phyloP scores from a whole-genome alignment of 2,888 invertebrate genomes.

The Molanna angustata region DNA sequence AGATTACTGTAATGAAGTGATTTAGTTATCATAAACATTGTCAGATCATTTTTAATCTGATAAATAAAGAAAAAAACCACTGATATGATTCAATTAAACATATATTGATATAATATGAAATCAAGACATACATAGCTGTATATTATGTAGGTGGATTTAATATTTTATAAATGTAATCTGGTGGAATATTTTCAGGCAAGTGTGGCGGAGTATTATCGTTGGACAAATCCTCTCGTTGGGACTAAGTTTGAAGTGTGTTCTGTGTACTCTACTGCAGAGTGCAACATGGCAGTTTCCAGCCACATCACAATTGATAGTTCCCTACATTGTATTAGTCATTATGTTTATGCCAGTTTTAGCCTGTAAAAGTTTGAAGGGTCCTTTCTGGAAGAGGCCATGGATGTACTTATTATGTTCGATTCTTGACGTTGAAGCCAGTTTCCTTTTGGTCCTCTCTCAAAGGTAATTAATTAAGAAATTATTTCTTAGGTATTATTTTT shows the following conservation, averaged over 20 bases:
- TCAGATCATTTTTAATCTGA: no score
- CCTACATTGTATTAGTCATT: slow-evolving; percentile 73
- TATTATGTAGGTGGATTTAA: no score
- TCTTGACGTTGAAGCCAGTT: slow-evolving; percentile 85
- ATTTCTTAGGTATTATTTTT: no score
- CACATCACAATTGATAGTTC: slow-evolving; percentile 77
- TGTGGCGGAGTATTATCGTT: slow-evolving; percentile 69
- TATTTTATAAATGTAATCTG: no score
- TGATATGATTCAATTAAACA: no score
- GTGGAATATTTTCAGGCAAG: slow-evolving; percentile 58
- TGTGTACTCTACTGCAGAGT: slow-evolving; percentile 68
- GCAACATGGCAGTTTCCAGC: slow-evolving; percentile 69
- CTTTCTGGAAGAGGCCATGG: slow-evolving; percentile 70
- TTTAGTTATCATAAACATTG: no score
- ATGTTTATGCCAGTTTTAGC: slow-evolving; percentile 75
- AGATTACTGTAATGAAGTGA: no score
- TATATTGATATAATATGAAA: no score
- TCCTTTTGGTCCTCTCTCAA: slow-evolving; percentile 77
- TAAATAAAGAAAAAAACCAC: no score
- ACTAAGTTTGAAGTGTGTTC: slow-evolving; percentile 72
- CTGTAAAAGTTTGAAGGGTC: slow-evolving; percentile 65
- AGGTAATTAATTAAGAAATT: slow-evolving; percentile 33
- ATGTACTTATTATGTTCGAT: slow-evolving; percentile 72
- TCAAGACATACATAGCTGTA: no score
- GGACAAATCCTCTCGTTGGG: slow-evolving; percentile 75